Percentiles rank a stretch among this genome's conserved stretches.
Evolutionary conservation across 2,113 vertebrate species (phyloP).

Genomic region (Brachirus orientalis): DNA sequence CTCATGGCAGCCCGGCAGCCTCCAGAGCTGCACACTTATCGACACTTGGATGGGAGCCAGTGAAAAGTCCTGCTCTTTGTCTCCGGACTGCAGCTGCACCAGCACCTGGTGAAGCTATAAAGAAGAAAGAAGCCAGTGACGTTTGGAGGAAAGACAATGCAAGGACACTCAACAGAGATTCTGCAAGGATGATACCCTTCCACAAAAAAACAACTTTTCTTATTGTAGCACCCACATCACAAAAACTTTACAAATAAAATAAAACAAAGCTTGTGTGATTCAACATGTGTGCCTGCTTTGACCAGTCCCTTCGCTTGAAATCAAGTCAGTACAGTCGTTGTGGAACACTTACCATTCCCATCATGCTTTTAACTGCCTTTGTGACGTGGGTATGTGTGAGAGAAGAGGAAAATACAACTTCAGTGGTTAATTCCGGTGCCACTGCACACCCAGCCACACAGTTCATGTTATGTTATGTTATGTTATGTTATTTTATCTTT

Average conservation of each 20-base stretch:
- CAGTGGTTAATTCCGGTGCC: constrained; percentile 6
- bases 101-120: constrained; percentile 94
- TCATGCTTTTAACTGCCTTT: constrained; percentile 96
- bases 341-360: constrained; percentile 92
- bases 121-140: neutral
- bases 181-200: neutral
- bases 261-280: too few species aligned
- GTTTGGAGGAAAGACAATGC: neutral
- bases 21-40: constrained; percentile 96
- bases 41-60: constrained; percentile 91
- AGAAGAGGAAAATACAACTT: constrained; percentile 52
- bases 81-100: constrained; percentile 90
- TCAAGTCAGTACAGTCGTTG: too few species aligned
- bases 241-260: constrained; percentile 8
- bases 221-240: constrained; percentile 8
- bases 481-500: too few species aligned
- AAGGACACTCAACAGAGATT: neutral
- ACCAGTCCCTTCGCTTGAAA: too few species aligned
- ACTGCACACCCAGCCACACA: constrained; percentile 19
- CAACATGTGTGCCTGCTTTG: neutral
- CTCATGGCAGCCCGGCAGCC: constrained; percentile 94
- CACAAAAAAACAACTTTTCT: neutral
- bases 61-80: constrained; percentile 93
- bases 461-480: too few species aligned
- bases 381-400: constrained; percentile 78